A percentile compares a stretch with the other conserved stretches of the same genome.
Evolutionary conservation across 2,888 invertebrate genomes (phyloP).

Genomic region (Tinea semifulvella): DNA sequence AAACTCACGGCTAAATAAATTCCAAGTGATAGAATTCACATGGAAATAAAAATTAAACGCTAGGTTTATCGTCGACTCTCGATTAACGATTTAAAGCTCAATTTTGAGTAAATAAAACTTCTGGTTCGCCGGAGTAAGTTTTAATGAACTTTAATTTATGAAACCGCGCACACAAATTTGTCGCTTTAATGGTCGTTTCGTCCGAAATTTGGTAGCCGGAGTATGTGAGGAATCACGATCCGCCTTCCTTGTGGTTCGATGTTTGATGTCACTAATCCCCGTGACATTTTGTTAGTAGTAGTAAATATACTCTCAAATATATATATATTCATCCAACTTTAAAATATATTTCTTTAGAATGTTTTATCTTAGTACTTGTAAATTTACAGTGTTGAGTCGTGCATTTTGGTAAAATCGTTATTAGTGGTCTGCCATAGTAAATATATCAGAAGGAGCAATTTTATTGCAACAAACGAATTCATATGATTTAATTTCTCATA

Average conservation of each 20-base stretch:
- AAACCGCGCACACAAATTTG: slow-evolving; percentile 42
- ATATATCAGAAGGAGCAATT: too few relatives aligned
- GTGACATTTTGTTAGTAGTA: slow-evolving; percentile 20
- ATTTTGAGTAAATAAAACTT: slow-evolving; percentile 36
- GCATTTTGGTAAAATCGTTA: too few relatives aligned
- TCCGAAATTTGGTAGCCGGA: slow-evolving; percentile 35
- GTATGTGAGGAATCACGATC: slow-evolving; percentile 34
- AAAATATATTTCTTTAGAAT: too few relatives aligned
- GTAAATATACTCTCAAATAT: too few relatives aligned
- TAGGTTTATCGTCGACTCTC: slow-evolving; percentile 25
- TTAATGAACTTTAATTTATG: slow-evolving; percentile 57
- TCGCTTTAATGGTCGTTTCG: slow-evolving; percentile 44
- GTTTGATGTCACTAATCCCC: slow-evolving; percentile 28
- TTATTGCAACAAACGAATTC: too few relatives aligned
- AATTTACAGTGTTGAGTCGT: too few relatives aligned
- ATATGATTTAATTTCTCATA: too few relatives aligned
- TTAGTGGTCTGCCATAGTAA: too few relatives aligned
- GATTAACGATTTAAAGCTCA: slow-evolving; percentile 32
- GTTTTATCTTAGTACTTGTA: too few relatives aligned
- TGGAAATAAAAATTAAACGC: slow-evolving; percentile 31
- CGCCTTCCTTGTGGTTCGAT: slow-evolving; percentile 27
- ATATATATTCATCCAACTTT: too few relatives aligned
- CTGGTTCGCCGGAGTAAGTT: slow-evolving; percentile 33
- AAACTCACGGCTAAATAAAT: slow-evolving; percentile 35
- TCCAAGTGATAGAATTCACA: slow-evolving; percentile 32